Evolutionary conservation across 2,113 vertebrate species (phyloP).

Genomic region (Ellobius talpinus): DNA sequence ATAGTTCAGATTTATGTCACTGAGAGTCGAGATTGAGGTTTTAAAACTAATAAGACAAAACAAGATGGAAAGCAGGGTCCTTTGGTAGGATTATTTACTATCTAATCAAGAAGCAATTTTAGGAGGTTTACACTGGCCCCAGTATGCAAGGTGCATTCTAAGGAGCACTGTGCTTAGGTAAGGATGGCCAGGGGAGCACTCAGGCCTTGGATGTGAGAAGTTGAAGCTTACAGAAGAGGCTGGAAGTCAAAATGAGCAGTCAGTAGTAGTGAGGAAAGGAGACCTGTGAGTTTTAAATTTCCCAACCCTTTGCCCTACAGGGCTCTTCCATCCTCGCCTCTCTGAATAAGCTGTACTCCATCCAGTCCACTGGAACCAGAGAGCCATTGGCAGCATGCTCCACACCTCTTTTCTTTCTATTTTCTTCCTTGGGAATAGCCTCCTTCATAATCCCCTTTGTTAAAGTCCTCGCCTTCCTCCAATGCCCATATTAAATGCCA

Average conservation of each 20-base stretch:
- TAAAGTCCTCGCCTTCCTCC: slow-evolving; percentile 25
- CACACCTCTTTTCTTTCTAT: background rate
- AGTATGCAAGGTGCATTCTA: background rate
- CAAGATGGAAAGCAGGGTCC: background rate
- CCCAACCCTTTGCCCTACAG: background rate
- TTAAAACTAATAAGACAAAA: slow-evolving; percentile 23
- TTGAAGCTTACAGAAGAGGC: background rate
- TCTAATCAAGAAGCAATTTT: slow-evolving; percentile 6
- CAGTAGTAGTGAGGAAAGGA: background rate
- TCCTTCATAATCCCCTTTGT: background rate
- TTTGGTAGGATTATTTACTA: background rate
- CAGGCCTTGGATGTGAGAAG: background rate
- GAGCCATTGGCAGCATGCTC: background rate
- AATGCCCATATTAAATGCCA: background rate
- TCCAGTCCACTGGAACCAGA: background rate
- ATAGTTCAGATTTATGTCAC: background rate
- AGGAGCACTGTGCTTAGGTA: background rate
- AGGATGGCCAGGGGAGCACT: background rate
- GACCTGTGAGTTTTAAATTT: background rate
- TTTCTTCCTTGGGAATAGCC: background rate
- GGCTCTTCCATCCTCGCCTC: background rate
- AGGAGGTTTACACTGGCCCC: background rate
- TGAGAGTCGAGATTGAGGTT: background rate
- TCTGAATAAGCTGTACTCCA: background rate
- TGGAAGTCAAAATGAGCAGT: background rate